Evolutionary conservation across 92 coral and sea anemone species (phyloP).

Genomic region (Phenganax subtilis): DNA sequence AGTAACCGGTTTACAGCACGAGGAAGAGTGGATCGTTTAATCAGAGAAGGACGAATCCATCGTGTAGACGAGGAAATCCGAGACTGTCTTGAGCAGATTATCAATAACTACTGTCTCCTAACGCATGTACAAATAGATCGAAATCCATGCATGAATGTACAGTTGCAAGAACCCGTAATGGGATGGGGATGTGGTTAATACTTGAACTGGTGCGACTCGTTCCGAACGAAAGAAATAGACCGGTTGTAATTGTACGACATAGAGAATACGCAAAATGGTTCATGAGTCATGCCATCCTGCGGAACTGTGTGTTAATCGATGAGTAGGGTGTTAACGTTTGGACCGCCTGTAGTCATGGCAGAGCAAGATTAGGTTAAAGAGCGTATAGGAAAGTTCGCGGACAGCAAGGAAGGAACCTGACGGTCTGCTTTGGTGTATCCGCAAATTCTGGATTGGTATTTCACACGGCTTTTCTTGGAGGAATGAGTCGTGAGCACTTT

Average conservation of each 20-base stretch:
- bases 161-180: conserved; percentile 29
- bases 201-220: conserved; percentile 35
- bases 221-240: conserved; percentile 30
- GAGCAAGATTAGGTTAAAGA: conserved; percentile 54
- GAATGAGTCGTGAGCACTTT: conserved; percentile 48
- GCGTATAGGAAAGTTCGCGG: conserved; percentile 56
- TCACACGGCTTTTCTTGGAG: conserved; percentile 44
- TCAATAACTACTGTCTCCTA: conserved; percentile 35
- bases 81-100: conserved; percentile 33
- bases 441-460: conserved; percentile 45
- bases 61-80: conserved; percentile 44
- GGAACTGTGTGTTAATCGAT: too few species aligned
- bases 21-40: conserved; percentile 34
- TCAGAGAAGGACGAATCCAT: conserved; percentile 39
- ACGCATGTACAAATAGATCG: conserved; percentile 29
- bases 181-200: conserved; percentile 45
- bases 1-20: conserved; percentile 38
- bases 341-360: too few species aligned
- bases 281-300: too few species aligned
- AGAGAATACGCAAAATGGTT: too few species aligned
- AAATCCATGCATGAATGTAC: conserved; percentile 10
- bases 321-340: too few species aligned
- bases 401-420: conserved; percentile 50
- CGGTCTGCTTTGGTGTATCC: conserved; percentile 48
- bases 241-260: too few species aligned